phyloP scores from a whole-genome alignment of 1,140 invertebrate genomes.

The Lepidotrigona ventralis region DNA sequence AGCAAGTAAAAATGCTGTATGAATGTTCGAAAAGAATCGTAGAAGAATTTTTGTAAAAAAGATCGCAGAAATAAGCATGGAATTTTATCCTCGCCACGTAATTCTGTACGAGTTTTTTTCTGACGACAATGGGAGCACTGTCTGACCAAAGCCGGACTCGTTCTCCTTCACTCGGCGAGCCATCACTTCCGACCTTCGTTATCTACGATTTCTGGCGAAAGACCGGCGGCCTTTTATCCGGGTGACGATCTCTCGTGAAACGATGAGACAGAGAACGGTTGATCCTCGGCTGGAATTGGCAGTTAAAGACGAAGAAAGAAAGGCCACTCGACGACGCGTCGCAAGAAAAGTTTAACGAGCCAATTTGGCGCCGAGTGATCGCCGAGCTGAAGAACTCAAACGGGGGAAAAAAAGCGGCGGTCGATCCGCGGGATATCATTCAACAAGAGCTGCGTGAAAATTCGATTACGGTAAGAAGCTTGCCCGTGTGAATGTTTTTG shows the following conservation, averaged over 20 bases:
- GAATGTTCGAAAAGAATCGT: too few species aligned
- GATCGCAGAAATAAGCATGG: too few species aligned
- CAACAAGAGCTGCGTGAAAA: conserved; percentile 38
- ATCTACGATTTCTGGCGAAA: not conserved
- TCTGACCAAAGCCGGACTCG: not conserved
- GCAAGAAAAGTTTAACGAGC: conserved; percentile 50
- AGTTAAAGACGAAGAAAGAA: not conserved
- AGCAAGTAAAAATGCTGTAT: too few species aligned
- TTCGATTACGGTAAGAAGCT: conserved; percentile 54
- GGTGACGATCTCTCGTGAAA: not conserved
- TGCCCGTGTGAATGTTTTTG: conserved; percentile 36
- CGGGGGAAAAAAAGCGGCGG: conserved; percentile 5
- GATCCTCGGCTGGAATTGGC: not conserved
- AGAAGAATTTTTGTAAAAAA: too few species aligned
- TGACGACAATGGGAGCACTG: too few species aligned
- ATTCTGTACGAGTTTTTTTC: too few species aligned
- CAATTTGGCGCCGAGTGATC: conserved; percentile 51
- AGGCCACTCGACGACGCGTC: not conserved
- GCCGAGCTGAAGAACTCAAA: conserved; percentile 16
- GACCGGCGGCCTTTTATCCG: not conserved
- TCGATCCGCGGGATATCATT: conserved; percentile 31
- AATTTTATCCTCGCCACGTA: too few species aligned
- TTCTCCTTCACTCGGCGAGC: not conserved
- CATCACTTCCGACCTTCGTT: not conserved
- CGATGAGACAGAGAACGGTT: not conserved